Evolutionary conservation across 2,888 invertebrate genomes (phyloP).

Genomic region (Gandaritis pyraliata): DNA sequence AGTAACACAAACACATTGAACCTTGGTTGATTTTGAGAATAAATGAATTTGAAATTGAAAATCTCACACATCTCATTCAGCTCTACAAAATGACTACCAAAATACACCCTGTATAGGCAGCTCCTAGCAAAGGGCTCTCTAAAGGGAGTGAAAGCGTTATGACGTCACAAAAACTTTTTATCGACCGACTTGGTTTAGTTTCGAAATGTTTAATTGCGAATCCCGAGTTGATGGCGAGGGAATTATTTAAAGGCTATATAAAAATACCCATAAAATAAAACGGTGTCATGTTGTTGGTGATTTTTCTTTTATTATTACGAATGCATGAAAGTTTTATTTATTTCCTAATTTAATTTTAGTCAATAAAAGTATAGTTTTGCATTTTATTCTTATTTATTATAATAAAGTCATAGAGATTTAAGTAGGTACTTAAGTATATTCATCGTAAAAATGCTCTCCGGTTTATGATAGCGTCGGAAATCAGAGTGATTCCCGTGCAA

Average conservation of each 20-base stretch:
- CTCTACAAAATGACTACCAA: not conserved
- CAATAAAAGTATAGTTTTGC: too few relatives aligned
- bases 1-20: too few relatives aligned
- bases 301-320: slow-evolving; percentile 1
- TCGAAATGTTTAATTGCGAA: slow-evolving; percentile 18
- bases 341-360: too few relatives aligned
- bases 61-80: too few relatives aligned
- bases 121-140: slow-evolving; percentile 3
- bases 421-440: not conserved
- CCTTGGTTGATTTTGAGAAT: too few relatives aligned
- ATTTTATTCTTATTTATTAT: too few relatives aligned
- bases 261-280: slow-evolving; percentile 7
- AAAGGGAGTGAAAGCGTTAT: slow-evolving; percentile 21
- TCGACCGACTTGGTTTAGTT: slow-evolving; percentile 19
- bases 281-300: slow-evolving; percentile 4
- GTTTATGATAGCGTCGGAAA: not conserved
- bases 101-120: not conserved
- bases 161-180: slow-evolving; percentile 37
- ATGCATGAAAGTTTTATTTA: too few relatives aligned
- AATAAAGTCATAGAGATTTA: not conserved
- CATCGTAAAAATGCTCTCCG: not conserved
- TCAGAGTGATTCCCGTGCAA: slow-evolving; percentile 13
- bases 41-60: too few relatives aligned
- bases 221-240: slow-evolving; percentile 5
- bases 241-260: slow-evolving; percentile 11